Evolutionary conservation across 2,797 vertebrate species (phyloP).

Genomic region (Sebastes flavidus): DNA sequence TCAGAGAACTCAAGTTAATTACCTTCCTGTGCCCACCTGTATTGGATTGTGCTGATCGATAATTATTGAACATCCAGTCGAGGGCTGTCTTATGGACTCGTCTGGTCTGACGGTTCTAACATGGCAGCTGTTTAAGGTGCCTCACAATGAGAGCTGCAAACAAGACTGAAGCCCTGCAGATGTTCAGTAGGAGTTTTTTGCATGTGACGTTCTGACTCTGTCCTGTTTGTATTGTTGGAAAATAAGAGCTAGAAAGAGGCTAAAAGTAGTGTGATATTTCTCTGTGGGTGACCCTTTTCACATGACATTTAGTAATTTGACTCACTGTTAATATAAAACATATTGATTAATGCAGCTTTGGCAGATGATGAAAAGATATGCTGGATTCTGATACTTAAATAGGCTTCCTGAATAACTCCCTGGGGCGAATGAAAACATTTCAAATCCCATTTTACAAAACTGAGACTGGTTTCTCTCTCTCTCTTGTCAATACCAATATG

Average conservation of each 20-base stretch:
- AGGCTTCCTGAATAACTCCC: not conserved
- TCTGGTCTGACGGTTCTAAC: conserved; percentile 30
- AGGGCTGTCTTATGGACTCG: conserved; percentile 22
- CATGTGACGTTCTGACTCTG: not conserved
- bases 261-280: not conserved
- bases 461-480: not conserved
- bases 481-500: not conserved
- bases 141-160: conserved; percentile 10
- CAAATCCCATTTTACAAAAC: not conserved
- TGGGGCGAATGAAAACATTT: not conserved
- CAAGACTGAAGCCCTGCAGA: not conserved
- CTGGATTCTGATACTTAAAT: not conserved
- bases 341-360: conserved; percentile 3
- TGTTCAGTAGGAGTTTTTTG: not conserved
- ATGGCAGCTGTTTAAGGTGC: conserved; percentile 19
- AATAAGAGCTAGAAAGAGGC: not conserved
- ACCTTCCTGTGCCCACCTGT: conserved; percentile 42
- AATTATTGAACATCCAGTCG: conserved; percentile 57
- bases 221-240: not conserved
- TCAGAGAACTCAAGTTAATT: conserved; percentile 40
- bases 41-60: conserved; percentile 62
- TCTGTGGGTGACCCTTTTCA: not conserved
- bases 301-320: not conserved
- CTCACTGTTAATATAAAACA: not conserved
- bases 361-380: not conserved